A percentile compares a stretch with the other conserved stretches of the same genome.
Conservation (phyloP, 2,113 vertebrate species). For the Rattus norvegicus region DNA sequence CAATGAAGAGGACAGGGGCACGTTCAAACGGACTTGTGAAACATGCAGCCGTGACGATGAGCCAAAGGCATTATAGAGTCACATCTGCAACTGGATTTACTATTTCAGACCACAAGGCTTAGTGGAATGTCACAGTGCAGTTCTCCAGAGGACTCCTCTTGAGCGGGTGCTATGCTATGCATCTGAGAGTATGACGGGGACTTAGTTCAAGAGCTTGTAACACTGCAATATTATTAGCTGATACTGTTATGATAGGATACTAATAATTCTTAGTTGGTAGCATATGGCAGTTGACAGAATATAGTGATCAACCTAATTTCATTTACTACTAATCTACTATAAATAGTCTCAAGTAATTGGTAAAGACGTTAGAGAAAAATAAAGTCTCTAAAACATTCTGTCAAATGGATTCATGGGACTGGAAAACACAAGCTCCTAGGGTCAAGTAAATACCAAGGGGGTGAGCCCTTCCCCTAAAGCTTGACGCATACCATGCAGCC, state of each 20-base stretch:
- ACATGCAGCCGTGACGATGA: background rate
- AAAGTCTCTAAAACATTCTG: background rate
- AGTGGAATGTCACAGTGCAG: background rate
- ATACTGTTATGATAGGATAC: background rate
- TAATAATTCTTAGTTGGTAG: background rate
- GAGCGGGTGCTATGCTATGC: background rate
- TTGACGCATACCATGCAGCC: background rate
- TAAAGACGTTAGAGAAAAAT: background rate
- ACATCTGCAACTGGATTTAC: background rate
- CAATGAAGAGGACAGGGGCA: background rate
- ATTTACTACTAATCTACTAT: constrained; percentile 7
- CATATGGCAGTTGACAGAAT: background rate
- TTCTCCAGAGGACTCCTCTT: background rate
- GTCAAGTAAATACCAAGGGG: background rate
- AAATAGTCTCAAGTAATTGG: constrained; percentile 16
- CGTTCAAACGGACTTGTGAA: background rate
- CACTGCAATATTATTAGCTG: background rate
- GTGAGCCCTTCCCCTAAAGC: background rate
- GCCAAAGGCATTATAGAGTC: constrained; percentile 47
- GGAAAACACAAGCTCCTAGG: background rate
- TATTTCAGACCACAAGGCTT: background rate
- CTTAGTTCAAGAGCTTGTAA: background rate
- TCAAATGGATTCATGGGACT: background rate
- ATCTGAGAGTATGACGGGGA: fast-evolving
- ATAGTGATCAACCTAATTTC: background rate